A percentile compares a stretch with the other conserved stretches of the same genome.
phyloP scores from a whole-genome alignment of 2,888 invertebrate genomes.

The Carterocephalus palaemon region DNA sequence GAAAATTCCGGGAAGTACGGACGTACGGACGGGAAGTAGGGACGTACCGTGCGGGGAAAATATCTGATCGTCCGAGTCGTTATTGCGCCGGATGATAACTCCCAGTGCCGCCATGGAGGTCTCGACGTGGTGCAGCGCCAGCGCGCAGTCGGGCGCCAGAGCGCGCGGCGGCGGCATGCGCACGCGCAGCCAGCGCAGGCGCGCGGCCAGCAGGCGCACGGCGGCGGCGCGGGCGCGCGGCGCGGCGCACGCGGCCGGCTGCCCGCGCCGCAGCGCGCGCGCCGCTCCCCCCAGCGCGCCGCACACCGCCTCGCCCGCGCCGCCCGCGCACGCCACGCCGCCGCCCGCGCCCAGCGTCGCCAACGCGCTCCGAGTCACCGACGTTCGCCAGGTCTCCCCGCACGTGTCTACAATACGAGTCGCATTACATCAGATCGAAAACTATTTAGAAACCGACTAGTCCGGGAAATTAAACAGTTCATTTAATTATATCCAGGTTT shows the following conservation, averaged over 20 bases:
- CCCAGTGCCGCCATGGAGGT: constrained; percentile 41
- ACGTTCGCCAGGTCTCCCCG: constrained; percentile 45
- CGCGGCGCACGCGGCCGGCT: constrained; percentile 37
- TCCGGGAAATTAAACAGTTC: too few species aligned
- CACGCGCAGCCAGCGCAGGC: constrained; percentile 48
- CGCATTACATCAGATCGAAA: too few species aligned
- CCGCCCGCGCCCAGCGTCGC: constrained; percentile 42
- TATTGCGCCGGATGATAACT: constrained; percentile 36
- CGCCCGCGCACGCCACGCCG: constrained; percentile 38
- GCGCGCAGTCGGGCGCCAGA: constrained; percentile 35
- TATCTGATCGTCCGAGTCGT: constrained; percentile 27
- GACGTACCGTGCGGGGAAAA: constrained; percentile 45
- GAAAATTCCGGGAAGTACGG: too few species aligned
- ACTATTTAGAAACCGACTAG: too few species aligned
- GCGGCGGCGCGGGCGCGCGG: constrained; percentile 41
- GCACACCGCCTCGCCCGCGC: constrained; percentile 40
- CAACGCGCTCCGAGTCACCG: constrained; percentile 41
- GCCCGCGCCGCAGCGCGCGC: constrained; percentile 31
- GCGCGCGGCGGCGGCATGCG: constrained; percentile 37
- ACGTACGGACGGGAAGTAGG: too few species aligned
- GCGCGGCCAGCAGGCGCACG: constrained; percentile 40
- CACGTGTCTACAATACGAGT: constrained; percentile 51
- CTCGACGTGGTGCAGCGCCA: constrained; percentile 30
- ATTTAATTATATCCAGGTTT: too few species aligned
- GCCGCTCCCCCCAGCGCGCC: constrained; percentile 41